Base-by-base conservation (phyloP, 2,797 vertebrate genomes). In the Selene dorsalis region DNA sequence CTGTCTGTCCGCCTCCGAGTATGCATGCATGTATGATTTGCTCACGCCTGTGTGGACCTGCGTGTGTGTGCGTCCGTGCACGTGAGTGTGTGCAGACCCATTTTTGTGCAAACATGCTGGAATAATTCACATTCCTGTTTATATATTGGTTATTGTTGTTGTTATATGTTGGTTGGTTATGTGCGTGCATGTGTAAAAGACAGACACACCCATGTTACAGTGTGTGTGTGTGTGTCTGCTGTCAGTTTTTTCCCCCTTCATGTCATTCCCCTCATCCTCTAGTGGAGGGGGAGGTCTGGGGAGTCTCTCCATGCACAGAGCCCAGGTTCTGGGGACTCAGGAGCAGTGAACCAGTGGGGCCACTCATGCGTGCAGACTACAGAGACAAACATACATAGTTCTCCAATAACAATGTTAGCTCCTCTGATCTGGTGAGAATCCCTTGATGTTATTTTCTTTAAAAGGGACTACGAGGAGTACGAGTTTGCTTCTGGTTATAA, bases 311-410 rank as follows among this genome's bases (percentile, higher is more conserved):
- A 20, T 55, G 69, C 79, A 77, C 32, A 0, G 41, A 57, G 80
- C 66, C 38, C 62, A 77, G 74, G 71, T 82, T 76, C 39, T n/a
- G 60, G 68, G 69, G 81, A 82, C 77, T 79, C 87, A 73, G 61
- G 62, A 48, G 85, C 85, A 86, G 77, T 86, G 89, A 91, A 90
- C 81, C 91, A 77, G 72, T n/a, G 26, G 50, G 66, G 38, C 61
- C 83, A 55, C 65, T 88, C 89, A 91, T 79, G 89, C 80, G 55
- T 87, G 80, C 12, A 11, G 59, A 66, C 85, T 70, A 82, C 80
- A 71, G 76, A 86, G 76, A 70, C 74, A 85, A 84, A 86, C 84
- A 85, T 70, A 43, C 85, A 73, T 50, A 38, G 35, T 50, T 13
- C 79, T 80, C 69, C 83, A 84, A 70, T 69, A 80, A 85, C 77